phyloP scores from a whole-genome alignment of 2,888 invertebrate species.

The Orchesellides sinensis region DNA sequence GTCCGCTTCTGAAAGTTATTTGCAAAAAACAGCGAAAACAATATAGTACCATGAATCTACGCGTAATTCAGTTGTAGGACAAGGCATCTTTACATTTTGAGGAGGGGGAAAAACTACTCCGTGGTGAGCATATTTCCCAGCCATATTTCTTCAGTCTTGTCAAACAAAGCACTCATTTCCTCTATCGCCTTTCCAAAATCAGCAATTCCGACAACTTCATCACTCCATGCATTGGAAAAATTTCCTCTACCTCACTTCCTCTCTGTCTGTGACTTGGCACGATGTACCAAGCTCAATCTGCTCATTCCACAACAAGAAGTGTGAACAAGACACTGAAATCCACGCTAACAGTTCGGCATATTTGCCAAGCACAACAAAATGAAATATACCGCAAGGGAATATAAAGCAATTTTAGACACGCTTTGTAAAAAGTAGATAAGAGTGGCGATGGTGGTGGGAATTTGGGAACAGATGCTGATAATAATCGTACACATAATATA shows the following conservation, averaged over 20 bases:
- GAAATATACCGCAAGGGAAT: slow-evolving; percentile 9
- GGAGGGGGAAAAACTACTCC: too few relatives aligned
- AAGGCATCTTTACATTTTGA: slow-evolving; percentile 23
- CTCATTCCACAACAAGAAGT: slow-evolving; percentile 55
- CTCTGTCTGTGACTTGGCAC: slow-evolving; percentile 51
- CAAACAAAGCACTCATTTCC: slow-evolving; percentile 69
- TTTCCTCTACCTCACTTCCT: slow-evolving; percentile 44
- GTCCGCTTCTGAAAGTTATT: background rate
- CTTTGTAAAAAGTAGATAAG: too few relatives aligned
- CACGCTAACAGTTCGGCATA: slow-evolving; percentile 40
- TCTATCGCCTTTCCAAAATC: slow-evolving; percentile 58
- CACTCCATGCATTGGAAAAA: slow-evolving; percentile 19
- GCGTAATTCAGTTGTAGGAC: slow-evolving; percentile 25
- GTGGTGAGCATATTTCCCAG: slow-evolving; percentile 50
- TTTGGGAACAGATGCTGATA: slow-evolving; percentile 65
- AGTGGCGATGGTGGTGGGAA: slow-evolving; percentile 19
- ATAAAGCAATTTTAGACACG: too few relatives aligned
- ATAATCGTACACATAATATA: too few relatives aligned
- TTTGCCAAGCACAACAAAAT: slow-evolving; percentile 19
- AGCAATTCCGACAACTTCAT: slow-evolving; percentile 67
- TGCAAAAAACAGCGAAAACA: background rate
- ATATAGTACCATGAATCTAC: background rate
- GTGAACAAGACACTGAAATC: slow-evolving; percentile 64
- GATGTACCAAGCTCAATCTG: slow-evolving; percentile 26
- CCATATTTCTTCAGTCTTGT: slow-evolving; percentile 66